Evolutionary conservation across 2,888 invertebrate species (phyloP), one percentile per base, ranked within the genome.

Genomic region (Heterodera filipjevi): DNA sequence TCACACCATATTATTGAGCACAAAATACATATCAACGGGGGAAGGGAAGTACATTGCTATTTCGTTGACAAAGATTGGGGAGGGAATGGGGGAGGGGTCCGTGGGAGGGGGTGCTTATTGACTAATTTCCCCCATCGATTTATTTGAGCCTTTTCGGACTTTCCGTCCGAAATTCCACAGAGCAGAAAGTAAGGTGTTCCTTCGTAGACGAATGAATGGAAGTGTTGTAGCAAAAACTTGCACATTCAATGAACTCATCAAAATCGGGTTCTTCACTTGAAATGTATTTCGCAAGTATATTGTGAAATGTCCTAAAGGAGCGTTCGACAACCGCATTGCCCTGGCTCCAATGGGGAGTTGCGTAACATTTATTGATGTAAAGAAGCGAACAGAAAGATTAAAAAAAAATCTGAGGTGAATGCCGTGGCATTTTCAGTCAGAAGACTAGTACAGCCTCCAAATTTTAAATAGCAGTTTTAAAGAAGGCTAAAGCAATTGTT

Each of bases 401-500:
- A 53, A 80, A 78, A n/a, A 0, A 71, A 46, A 3, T 64, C 77
- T 0, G 74, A 71, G 3, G 64, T 68, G 73, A 87, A 86, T 35
- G 77, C 78, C 6, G 77, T 59, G 10, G 84, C 87, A 39, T 81
- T 80, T 72, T 89, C 88, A 1, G 83, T 79, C 12, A 85, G 73
- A 10, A 89, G 46, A 35, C 74, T 53, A 1, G 66, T 66, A 16
- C 84, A 84, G 16, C 77, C 68, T 3, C 86, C 86, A 79, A 82
- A 82, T 22, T 81, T 77, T 10, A 79, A 75, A 10, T 85, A 78
- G 14, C 85, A 59, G 14, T 83, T 44, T 81, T 78, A 12, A 82
- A 68, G 14, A 89, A 71, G 3, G 85, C 82, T 33, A 79, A 68
- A 0, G 89, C 88, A 12, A 89, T 81, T 0, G 88, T 88, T 22